Evolutionary conservation across 2,797 vertebrate species (phyloP), one percentile per base, ranked within the genome.

Genomic region (Phalloptychus januarius): DNA sequence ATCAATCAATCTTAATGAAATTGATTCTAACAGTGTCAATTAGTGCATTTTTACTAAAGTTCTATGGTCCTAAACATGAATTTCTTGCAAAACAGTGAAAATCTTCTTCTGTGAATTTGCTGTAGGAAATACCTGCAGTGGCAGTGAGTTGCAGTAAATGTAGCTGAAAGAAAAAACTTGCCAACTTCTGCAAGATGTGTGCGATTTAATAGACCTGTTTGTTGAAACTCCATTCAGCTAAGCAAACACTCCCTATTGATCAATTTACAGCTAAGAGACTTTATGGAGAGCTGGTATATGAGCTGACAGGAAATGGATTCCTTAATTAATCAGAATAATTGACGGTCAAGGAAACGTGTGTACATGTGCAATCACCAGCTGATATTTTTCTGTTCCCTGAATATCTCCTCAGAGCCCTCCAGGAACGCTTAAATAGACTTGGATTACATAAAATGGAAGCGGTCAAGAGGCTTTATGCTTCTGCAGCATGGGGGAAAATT

Each of bases 351-450:
- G 63, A 74, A 74, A 25, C 50, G 72, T 70, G 65, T 50, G 46
- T 84, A 79, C 50, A 38, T 40, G 31, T 56, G 70, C 48, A 25
- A 71, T 87, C 73, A 75, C 7, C 52, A 81, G 61, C 56, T 69
- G 72, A 78, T 45, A 69, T 80, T 79, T 83, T 58, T 75, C 52
- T 40, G 44, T 77, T 61, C 54, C 23, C 46, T 69, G 8, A 83
- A 87, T 82, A 92, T 92, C 86, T 92, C 78, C 82, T 86, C 81
- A 73, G 54, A 85, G 65, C 77, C 72, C 20, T 1, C 45, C 70
- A 72, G 84, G 85, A 93, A 89, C 87, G 82, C 58, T 87, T 94
- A 94, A 94, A 94, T 46, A 78, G 82, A 78, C 75, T 40, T 72
- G 84, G 86, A 93, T 93, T 91, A 89, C 79, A 76, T 82, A 82